Evolutionary conservation across 2,113 vertebrate species (phyloP), one percentile per base, ranked within the genome.

Genomic region (Symphodus melops): DNA sequence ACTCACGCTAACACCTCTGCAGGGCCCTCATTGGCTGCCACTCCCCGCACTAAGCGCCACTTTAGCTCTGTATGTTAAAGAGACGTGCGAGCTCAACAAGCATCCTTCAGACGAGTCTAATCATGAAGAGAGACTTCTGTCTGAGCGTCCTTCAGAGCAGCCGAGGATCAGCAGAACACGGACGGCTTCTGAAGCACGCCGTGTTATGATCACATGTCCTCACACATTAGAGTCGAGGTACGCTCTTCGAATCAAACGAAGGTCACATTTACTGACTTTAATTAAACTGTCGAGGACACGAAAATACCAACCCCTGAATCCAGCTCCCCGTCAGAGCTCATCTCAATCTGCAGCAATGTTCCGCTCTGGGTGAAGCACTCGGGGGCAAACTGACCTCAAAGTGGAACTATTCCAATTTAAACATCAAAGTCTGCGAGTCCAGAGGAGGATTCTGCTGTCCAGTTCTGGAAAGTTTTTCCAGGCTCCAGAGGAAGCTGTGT

Each of bases 1-100:
- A 54, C 23, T 60, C 39, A 70, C 64, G 57, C 52, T 51, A 21
- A 66, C 12, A 1, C 51, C 61, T 57, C 41, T 56, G 28, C 16
- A 55, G 64, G 37, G 20, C n/a, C 9, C 67, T 39, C 13, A 33
- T 16, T 58, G 54, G 56, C 62, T 48, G 20, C 65, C 59, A 12
- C 55, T 52, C 39, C 21, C 28, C 13, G 54, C 25, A 39, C 58
- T 65, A 65, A 68, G 65, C 70, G 77, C 44, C 64, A 23, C 64
- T 63, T 67, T 17, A 48, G 46, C 46, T 48, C 42, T 0, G 2
- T 58, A 21, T 42, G 19, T 48, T 68, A n/a, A 21, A 60, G 20
- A n/a, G n/a, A n/a, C n/a, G n/a, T n/a, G n/a, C n/a, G n/a, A 64
- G 21, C 23, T 42, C 58, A 28, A n/a, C 39, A 57, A 58, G 44